These are phyloP conservation scores for Carposina sasakii DNA, from an alignment of 1,140 invertebrate genomes.

Conservation along the genomic window DNA sequence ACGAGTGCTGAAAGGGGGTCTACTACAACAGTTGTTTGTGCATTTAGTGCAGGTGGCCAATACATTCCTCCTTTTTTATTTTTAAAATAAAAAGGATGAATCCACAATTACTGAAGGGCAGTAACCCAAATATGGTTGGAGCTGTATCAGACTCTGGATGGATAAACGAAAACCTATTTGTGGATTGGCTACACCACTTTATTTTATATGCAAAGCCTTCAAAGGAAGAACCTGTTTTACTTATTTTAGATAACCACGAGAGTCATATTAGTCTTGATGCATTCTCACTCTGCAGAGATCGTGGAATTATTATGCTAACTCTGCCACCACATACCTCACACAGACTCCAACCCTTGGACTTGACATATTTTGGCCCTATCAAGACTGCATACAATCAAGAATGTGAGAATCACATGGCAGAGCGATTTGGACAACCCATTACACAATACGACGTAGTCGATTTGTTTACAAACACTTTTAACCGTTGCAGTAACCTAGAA, in stretches of 20 bases:
- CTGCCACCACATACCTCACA: background rate
- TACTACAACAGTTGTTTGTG: too few relatives aligned
- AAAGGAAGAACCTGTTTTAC: too few relatives aligned
- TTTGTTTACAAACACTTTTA: background rate
- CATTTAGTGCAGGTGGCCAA: too few relatives aligned
- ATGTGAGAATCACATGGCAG: background rate
- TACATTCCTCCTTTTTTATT: too few relatives aligned
- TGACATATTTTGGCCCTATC: background rate
- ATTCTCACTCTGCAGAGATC: background rate
- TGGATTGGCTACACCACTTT: too few relatives aligned
- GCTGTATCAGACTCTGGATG: too few relatives aligned
- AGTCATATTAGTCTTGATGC: background rate
- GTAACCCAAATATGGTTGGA: too few relatives aligned
- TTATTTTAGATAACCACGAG: background rate
- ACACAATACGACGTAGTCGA: background rate
- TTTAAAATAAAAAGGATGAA: too few relatives aligned
- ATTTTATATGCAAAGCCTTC: too few relatives aligned
- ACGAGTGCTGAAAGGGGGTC: too few relatives aligned
- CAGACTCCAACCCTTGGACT: background rate
- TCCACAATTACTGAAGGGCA: too few relatives aligned
- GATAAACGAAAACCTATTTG: too few relatives aligned
- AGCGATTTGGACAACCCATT: background rate
- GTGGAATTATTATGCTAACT: background rate
- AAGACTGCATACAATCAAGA: constrained; percentile 6
- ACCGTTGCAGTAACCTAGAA: background rate